Percentiles rank a stretch among this genome's conserved stretches.
These are phyloP conservation scores for Chaetogeoica ovagalla DNA, from an alignment of 2,888 invertebrate species.

Conservation along the genomic window DNA sequence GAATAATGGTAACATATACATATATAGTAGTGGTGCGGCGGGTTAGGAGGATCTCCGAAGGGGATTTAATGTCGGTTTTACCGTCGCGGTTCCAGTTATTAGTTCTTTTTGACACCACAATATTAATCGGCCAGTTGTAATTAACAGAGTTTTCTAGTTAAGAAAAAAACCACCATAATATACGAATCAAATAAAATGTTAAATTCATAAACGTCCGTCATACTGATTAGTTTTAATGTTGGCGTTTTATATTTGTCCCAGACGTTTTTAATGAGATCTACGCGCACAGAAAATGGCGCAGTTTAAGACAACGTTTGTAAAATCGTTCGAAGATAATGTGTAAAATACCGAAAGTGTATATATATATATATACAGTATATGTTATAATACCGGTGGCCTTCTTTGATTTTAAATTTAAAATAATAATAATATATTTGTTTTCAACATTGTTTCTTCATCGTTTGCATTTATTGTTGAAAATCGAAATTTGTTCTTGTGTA, in stretches of 20 bases:
- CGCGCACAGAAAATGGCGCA: too few species aligned
- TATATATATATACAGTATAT: neutral
- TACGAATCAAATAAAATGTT: constrained; percentile 9
- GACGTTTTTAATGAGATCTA: neutral
- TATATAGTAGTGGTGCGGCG: neutral
- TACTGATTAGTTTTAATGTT: neutral
- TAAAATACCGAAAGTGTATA: neutral
- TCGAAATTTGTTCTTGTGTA: neutral
- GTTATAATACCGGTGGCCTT: neutral
- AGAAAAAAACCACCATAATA: constrained; percentile 4
- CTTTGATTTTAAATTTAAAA: neutral
- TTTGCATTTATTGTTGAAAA: neutral
- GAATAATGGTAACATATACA: neutral
- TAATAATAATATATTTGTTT: neutral
- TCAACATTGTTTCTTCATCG: neutral
- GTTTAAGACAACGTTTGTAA: too few species aligned
- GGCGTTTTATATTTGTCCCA: neutral
- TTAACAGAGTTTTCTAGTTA: constrained; percentile 16
- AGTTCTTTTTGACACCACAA: constrained; percentile 6
- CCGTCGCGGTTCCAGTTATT: constrained; percentile 16
- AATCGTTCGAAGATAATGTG: too few species aligned
- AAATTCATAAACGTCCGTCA: constrained; percentile 2
- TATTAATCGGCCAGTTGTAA: constrained; percentile 24
- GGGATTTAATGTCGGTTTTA: constrained; percentile 30
- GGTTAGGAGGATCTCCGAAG: neutral